Conservation (phyloP, 2,888 invertebrate genomes). For the Anthoptus insignis region DNA sequence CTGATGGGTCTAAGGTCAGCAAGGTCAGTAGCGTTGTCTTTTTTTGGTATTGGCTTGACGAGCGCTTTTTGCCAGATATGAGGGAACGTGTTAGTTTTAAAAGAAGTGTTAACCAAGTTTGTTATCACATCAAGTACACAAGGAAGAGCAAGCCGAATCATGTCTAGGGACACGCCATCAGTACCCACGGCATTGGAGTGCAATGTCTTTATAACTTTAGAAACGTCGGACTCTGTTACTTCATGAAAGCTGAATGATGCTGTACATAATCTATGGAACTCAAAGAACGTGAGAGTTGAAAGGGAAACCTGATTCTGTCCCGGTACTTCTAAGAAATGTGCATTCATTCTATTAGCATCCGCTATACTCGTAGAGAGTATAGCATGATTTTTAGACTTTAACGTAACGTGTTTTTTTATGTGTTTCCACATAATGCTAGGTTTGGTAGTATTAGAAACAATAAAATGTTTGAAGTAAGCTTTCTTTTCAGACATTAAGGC, state of each 20-base stretch:
- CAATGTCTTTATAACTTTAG: conserved; percentile 31
- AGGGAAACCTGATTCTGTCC: not conserved
- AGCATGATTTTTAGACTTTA: not conserved
- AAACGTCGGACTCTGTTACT: conserved; percentile 12
- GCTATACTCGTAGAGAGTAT: not conserved
- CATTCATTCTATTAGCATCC: not conserved
- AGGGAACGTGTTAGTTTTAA: conserved; percentile 24
- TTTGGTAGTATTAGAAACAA: not conserved
- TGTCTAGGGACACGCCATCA: conserved; percentile 23
- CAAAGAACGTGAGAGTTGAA: conserved; percentile 25
- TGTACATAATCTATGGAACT: conserved; percentile 15
- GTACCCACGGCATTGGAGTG: conserved; percentile 33
- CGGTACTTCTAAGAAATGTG: conserved; percentile 30
- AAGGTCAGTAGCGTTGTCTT: conserved; percentile 12
- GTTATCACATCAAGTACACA: conserved; percentile 6
- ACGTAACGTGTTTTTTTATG: not conserved
- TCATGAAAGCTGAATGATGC: conserved; percentile 25
- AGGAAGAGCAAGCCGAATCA: conserved; percentile 21
- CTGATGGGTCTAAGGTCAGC: conserved; percentile 45
- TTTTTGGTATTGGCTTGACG: conserved; percentile 39
- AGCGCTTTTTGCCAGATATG: conserved; percentile 33
- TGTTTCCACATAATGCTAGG: not conserved
- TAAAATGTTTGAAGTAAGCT: not conserved
- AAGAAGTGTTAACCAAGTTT: conserved; percentile 16
- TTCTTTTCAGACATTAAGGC: not conserved